phyloP scores from a whole-genome alignment of 1,140 invertebrate genomes.

The Limonius californicus region DNA sequence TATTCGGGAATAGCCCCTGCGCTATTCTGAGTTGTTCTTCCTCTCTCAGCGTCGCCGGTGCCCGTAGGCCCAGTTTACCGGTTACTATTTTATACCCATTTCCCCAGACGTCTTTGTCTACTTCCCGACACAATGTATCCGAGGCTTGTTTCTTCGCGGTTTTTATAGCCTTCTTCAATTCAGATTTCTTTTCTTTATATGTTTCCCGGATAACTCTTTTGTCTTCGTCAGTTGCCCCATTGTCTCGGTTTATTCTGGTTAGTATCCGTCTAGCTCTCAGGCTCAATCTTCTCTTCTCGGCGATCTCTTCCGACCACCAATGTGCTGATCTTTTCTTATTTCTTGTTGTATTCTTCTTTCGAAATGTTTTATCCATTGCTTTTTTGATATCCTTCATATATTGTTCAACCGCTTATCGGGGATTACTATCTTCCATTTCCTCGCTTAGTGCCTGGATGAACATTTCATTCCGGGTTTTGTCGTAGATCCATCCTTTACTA shows the following conservation, averaged over 20 bases:
- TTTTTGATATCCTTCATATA: too few species aligned
- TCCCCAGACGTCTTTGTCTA: neutral
- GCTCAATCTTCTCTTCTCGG: neutral
- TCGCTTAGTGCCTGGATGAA: too few species aligned
- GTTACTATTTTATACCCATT: conserved; percentile 2
- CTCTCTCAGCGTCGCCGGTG: neutral
- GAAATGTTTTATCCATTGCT: too few species aligned
- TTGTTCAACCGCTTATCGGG: too few species aligned
- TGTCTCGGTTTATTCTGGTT: neutral
- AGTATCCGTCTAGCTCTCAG: neutral
- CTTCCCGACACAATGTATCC: neutral
- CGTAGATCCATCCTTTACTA: too few species aligned
- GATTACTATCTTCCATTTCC: too few species aligned
- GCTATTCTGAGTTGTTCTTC: neutral
- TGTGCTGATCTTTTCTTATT: neutral
- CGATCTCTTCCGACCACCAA: neutral
- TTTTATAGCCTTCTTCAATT: neutral
- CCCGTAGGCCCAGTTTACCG: too few species aligned
- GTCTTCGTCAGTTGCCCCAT: neutral
- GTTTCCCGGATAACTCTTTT: neutral
- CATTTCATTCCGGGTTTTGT: too few species aligned
- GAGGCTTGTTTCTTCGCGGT: neutral
- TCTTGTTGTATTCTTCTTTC: too few species aligned
- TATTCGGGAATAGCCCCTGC: neutral
- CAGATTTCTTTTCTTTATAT: neutral